Evolutionary conservation across 2,888 invertebrate species (phyloP), one percentile per base, ranked within the genome.

Genomic region (Lomographa bimaculata): DNA sequence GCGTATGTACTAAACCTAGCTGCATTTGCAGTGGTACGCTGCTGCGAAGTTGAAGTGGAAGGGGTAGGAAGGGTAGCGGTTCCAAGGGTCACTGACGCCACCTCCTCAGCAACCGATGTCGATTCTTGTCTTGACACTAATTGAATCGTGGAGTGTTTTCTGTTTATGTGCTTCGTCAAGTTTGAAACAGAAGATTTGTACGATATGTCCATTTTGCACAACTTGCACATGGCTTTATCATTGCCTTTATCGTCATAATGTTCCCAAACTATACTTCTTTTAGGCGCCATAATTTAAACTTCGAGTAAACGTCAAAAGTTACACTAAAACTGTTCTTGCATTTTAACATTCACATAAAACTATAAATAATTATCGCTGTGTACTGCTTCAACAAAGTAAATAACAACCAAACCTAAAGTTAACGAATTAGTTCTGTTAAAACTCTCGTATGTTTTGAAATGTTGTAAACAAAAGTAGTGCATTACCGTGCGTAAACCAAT

Each of bases 221-320:
- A 12, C 12, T 34, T 41, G 18, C 40, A 41, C 27, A 29, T 18
- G 2, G 33, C 40, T 29, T 33, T 28, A 34, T 34, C 28, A 25
- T 23, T 14, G 10, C 33, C 39, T 23, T 20, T 33, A 8, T 39
- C 39, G 8, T n/a, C 23, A 33, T 33, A 39, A 32, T 39, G 39
- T 11, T 39, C 38, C 38, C 30, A 39, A 9, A 32, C 38, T 20
- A 32, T 20, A 21, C 33, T 40, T 10, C 26, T 82, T 82, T 28
- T 91, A 91, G 38, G 38, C 18, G 38, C 38, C 38, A 38, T 38
- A 25, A 7, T 25, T 12, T 12, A 25, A 25, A 25, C n/a, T 11
- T 11, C 6, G n/a, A n/a, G n/a, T n/a, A n/a, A n/a, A n/a, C n/a
- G n/a, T n/a, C n/a, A n/a, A n/a, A n/a, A n/a, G n/a, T n/a, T n/a